phyloP scores from a whole-genome alignment of 2,113 vertebrate genomes.

The Myrmophylax atrothorax region DNA sequence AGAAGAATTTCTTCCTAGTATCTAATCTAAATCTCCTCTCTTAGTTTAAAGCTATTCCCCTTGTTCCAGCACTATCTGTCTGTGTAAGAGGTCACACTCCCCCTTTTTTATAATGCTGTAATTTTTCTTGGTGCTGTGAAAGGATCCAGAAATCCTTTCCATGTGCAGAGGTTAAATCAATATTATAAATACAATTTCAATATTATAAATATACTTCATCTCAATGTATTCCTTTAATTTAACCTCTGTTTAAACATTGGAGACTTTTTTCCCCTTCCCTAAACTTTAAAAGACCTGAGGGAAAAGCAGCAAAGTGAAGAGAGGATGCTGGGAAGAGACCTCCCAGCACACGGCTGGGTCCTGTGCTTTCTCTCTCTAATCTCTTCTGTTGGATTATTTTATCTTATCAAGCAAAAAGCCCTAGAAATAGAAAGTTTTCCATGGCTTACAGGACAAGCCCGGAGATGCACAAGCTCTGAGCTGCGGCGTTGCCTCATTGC shows the following conservation, averaged over 20 bases:
- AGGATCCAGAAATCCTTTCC: neutral
- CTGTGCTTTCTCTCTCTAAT: conserved; percentile 57
- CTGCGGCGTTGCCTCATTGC: neutral
- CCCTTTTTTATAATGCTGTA: neutral
- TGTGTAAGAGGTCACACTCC: neutral
- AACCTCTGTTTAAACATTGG: neutral
- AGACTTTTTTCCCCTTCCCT: neutral
- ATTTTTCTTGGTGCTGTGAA: neutral
- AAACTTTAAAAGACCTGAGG: neutral
- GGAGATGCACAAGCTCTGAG: conserved; percentile 21
- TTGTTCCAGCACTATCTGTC: neutral
- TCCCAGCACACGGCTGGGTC: neutral
- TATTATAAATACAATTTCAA: neutral
- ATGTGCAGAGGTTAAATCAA: neutral
- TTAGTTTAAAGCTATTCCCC: neutral
- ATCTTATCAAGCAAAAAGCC: conserved; percentile 86
- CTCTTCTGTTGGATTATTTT: conserved; percentile 72
- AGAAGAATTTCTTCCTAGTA: neutral
- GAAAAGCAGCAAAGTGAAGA: neutral
- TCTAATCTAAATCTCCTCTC: neutral
- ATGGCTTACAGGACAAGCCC: conserved; percentile 39
- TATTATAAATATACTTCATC: neutral
- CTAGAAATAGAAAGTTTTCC: conserved; percentile 86
- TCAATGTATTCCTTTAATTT: neutral
- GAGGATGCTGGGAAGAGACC: neutral